Percentiles rank a stretch among this genome's conserved stretches.
Evolutionary conservation across 1,140 invertebrate species (phyloP).

Genomic region (Bombus confusus): DNA sequence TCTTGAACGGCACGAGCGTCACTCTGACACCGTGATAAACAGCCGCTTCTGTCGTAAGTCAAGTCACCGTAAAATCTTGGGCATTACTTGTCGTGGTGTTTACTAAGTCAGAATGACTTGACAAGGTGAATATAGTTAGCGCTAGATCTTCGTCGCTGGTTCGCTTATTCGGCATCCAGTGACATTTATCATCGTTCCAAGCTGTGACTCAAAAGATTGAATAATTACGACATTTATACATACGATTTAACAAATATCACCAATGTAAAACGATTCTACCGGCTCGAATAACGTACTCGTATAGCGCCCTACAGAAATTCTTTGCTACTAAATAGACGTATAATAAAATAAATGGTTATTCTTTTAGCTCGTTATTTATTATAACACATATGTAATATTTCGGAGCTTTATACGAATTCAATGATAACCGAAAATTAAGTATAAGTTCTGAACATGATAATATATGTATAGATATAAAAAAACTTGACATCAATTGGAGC

Average conservation of each 20-base stretch:
- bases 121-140: conserved; percentile 58
- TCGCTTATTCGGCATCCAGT: conserved; percentile 38
- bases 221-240: conserved; percentile 28
- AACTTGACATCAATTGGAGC: too few species aligned
- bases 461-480: too few species aligned
- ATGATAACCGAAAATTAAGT: too few species aligned
- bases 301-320: too few species aligned
- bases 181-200: conserved; percentile 46
- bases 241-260: conserved; percentile 24
- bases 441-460: too few species aligned
- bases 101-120: conserved; percentile 60
- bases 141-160: conserved; percentile 54
- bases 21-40: conserved; percentile 68
- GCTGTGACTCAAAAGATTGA: conserved; percentile 24
- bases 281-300: background rate
- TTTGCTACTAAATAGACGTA: too few species aligned
- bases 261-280: background rate
- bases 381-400: too few species aligned
- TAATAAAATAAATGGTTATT: too few species aligned
- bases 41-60: conserved; percentile 69
- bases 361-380: too few species aligned
- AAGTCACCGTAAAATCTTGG: conserved; percentile 66
- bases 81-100: conserved; percentile 59
- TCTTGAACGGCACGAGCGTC: conserved; percentile 61
- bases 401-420: too few species aligned